These are phyloP conservation scores for Cryptus armator DNA, from an alignment of 2,888 invertebrate species.

Conservation along the genomic window DNA sequence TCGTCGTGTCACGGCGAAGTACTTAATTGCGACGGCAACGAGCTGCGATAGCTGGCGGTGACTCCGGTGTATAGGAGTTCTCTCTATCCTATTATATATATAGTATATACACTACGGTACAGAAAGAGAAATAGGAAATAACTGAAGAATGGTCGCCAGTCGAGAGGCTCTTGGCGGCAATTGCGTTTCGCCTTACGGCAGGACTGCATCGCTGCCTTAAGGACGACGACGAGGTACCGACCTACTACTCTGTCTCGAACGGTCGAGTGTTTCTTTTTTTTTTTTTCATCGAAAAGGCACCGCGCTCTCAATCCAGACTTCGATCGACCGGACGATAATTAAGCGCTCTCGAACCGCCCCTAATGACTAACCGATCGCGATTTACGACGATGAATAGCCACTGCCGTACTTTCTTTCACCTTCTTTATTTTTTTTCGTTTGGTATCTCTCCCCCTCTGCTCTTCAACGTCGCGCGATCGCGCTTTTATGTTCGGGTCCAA, in stretches of 20 bases:
- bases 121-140: conserved; percentile 61
- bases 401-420: conserved; percentile 20
- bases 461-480: conserved; percentile 7
- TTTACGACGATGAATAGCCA: conserved; percentile 75
- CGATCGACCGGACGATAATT: conserved; percentile 79
- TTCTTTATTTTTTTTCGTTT: conserved; percentile 21
- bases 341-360: conserved; percentile 78
- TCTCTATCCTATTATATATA: conserved; percentile 11
- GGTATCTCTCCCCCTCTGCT: not conserved
- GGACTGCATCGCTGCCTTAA: conserved; percentile 41
- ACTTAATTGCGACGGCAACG: conserved; percentile 65
- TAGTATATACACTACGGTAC: conserved; percentile 11
- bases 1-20: conserved; percentile 64
- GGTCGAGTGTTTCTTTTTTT: conserved; percentile 10
- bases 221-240: conserved; percentile 49
- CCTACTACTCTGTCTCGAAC: conserved; percentile 35
- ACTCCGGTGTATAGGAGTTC: conserved; percentile 34
- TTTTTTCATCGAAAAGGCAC: conserved; percentile 40
- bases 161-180: conserved; percentile 57
- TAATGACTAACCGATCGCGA: conserved; percentile 78
- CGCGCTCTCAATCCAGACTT: conserved; percentile 62
- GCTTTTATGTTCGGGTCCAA: conserved; percentile 4
- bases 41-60: conserved; percentile 61
- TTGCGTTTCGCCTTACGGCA: conserved; percentile 43
- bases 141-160: conserved; percentile 52